Evolutionary conservation across 2,888 invertebrate genomes (phyloP).

Genomic region (Penaeus monodon): DNA sequence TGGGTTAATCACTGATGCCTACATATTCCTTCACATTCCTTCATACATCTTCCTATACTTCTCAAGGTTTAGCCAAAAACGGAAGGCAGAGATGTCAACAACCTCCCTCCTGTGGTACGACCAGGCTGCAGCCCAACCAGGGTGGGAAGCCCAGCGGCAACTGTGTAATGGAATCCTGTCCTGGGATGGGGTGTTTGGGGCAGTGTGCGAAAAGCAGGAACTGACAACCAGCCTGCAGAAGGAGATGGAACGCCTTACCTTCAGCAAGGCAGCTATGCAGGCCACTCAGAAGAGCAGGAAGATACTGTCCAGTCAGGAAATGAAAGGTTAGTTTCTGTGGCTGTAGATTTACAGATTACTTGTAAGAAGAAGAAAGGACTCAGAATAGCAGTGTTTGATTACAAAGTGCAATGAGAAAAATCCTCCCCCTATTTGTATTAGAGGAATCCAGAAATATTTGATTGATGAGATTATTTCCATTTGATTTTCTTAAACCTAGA

Average conservation of each 20-base stretch:
- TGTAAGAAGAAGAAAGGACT: no score
- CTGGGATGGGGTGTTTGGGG: conserved; percentile 34
- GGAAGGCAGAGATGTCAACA: conserved; percentile 28
- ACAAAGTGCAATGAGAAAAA: no score
- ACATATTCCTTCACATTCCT: no score
- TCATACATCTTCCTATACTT: no score
- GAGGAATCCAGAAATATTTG: no score
- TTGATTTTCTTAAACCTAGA: no score
- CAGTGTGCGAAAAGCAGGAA: not conserved
- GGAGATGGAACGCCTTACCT: conserved; percentile 15
- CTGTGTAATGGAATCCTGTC: conserved; percentile 17
- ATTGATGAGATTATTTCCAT: no score
- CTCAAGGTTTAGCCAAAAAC: conserved; percentile 7
- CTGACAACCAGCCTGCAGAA: not conserved
- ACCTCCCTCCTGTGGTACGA: conserved; percentile 28
- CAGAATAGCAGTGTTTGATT: no score
- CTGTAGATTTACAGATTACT: not conserved
- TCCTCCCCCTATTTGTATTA: no score
- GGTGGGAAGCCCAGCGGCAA: conserved; percentile 5
- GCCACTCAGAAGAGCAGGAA: not conserved
- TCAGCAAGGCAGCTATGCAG: not conserved
- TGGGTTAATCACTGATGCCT: no score
- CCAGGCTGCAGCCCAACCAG: conserved; percentile 2
- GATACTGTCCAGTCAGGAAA: conserved; percentile 4
- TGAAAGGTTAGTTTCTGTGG: not conserved